Base-by-base conservation (phyloP, 2,888 invertebrate species). In the Tolmerus cingulatus region DNA sequence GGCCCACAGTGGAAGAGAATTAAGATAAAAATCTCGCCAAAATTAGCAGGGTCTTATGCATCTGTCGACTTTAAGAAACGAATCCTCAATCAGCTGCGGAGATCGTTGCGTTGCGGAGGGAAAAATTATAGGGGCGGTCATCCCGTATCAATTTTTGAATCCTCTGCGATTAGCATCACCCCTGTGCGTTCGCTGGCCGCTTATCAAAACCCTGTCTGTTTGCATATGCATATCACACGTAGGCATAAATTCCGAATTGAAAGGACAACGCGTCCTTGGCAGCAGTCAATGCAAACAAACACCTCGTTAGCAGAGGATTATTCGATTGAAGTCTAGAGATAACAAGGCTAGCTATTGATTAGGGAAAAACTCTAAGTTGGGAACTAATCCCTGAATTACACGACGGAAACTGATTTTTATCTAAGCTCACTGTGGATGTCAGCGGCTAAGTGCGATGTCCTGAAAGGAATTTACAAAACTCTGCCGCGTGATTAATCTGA, bases 301-400 rank as follows among this genome's bases (percentile, higher is more conserved):
- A 87, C 87, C 88, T 88, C 88, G 88, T 88, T 88, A 88, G 87
- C 77, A 82, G 87, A 51, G 87, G 87, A 88, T 88, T 88, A 88
- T 86, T 55, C 46, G 88, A 88, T 88, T 87, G 87, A 82, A 88
- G 87, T 34, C 84, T 74, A 30, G 30, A 78, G 88, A 87, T 87
- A 87, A 74, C 23, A 77, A 87, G 77, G 81, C 81, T 19, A 46
- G 40, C 14, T 9, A 46, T 51, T 55, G 30, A 86, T 77, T 86
- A 34, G 12, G 19, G 74, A 76, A 77, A 86, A 43, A 86, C 16
- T 86, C 46, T 16, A 84, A n/a, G 74, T 74, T 40, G 37, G 46
- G 74, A 46, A 27, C 74, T 46, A 74, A 85, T 85, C 74, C 74
- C 46, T 34, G 27, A 43, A 19, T 85, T 85, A 85, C 74, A 74